These are phyloP conservation scores for Ditula angustiorana DNA, from an alignment of 2,888 invertebrate species.

Conservation along the genomic window DNA sequence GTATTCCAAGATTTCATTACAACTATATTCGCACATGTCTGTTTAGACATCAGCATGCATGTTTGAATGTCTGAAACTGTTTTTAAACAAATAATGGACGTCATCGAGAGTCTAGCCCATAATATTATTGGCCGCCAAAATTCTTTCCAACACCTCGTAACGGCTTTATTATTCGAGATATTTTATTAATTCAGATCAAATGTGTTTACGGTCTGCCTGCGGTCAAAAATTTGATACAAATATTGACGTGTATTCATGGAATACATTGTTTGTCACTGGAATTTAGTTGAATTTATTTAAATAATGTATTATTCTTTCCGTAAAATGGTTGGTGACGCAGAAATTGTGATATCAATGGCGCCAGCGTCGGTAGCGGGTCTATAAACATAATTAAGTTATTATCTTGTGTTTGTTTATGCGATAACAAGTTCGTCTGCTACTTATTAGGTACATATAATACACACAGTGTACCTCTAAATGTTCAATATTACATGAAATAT, in stretches of 20 bases:
- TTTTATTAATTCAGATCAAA: constrained; percentile 50
- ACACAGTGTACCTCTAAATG: too few relatives aligned
- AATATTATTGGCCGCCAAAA: constrained; percentile 27
- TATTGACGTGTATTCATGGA: constrained; percentile 56
- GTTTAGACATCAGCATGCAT: not conserved
- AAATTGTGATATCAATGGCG: constrained; percentile 21
- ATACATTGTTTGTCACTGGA: constrained; percentile 55
- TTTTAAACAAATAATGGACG: constrained; percentile 1
- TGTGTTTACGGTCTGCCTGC: constrained; percentile 56
- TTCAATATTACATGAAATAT: too few relatives aligned
- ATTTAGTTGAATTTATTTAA: constrained; percentile 47
- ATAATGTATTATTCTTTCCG: constrained; percentile 18
- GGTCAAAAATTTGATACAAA: constrained; percentile 53
- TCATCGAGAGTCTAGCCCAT: constrained; percentile 16
- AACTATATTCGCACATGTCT: too few relatives aligned
- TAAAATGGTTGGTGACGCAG: constrained; percentile 24
- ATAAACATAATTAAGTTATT: constrained; percentile 32
- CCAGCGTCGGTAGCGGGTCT: constrained; percentile 10
- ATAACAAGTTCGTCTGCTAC: constrained; percentile 7
- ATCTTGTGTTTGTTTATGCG: constrained; percentile 23
- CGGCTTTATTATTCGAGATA: constrained; percentile 51
- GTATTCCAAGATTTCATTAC: too few relatives aligned
- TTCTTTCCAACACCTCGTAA: constrained; percentile 44
- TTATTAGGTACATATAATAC: not conserved
- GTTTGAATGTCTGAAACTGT: not conserved